Evolutionary conservation across 2,113 vertebrate species (phyloP).

Genomic region (Vidua chalybeata): DNA sequence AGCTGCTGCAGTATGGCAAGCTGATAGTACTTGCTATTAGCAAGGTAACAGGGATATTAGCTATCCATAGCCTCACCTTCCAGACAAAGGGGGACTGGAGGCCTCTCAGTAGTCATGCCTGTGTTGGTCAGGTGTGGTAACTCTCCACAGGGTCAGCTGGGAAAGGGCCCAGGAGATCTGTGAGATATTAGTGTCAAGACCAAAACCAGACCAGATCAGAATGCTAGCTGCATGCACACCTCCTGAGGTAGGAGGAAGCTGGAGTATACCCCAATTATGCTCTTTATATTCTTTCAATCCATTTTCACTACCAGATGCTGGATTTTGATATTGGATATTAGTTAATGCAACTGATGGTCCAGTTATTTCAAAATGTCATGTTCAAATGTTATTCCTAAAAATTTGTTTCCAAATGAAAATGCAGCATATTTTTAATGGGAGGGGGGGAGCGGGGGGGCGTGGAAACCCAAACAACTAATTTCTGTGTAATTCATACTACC

Average conservation of each 20-base stretch:
- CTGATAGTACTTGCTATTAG: neutral
- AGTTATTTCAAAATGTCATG: neutral
- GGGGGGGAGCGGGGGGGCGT: too few relatives aligned
- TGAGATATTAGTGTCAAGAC: neutral
- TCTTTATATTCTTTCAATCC: neutral
- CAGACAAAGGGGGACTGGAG: neutral
- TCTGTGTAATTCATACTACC: neutral
- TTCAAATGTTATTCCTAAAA: neutral
- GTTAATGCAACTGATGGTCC: neutral
- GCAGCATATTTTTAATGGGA: neutral
- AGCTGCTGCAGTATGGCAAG: neutral
- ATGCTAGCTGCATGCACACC: neutral
- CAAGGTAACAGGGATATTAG: neutral
- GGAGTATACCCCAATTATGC: neutral
- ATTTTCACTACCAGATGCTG: neutral
- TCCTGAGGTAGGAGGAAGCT: neutral
- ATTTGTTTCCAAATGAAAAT: neutral
- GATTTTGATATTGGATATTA: neutral
- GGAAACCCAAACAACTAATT: neutral
- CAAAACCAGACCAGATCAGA: neutral
- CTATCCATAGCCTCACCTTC: neutral
- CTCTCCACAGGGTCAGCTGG: neutral
- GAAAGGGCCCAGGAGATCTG: neutral
- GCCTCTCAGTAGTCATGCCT: neutral
- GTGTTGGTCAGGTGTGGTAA: neutral